phyloP scores from a whole-genome alignment of 2,888 invertebrate genomes.

The Eristalinus sepulchralis region DNA sequence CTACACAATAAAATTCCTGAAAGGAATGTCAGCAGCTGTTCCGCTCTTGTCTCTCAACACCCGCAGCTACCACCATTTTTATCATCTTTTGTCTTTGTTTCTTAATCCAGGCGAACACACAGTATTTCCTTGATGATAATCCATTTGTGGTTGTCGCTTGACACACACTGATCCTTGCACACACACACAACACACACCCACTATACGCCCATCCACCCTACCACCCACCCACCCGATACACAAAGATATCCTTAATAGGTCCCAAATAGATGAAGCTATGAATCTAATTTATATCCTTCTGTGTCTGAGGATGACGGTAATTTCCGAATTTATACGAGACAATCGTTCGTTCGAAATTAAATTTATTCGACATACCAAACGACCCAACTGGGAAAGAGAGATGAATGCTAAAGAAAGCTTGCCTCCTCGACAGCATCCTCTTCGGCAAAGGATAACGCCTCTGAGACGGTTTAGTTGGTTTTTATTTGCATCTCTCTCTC shows the following conservation, averaged over 20 bases:
- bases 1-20: constrained; percentile 24
- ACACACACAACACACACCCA: no score
- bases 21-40: constrained; percentile 63
- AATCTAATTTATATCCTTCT: constrained; percentile 71
- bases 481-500: constrained; percentile 4
- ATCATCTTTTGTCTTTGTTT: constrained; percentile 58
- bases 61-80: constrained; percentile 36
- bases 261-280: constrained; percentile 67
- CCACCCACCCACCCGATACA: not conserved
- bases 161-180: constrained; percentile 52
- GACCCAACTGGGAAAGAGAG: not conserved
- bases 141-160: constrained; percentile 68
- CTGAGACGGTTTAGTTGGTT: constrained; percentile 54
- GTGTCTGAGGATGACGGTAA: constrained; percentile 66
- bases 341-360: constrained; percentile 69
- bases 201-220: not conserved
- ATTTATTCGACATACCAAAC: constrained; percentile 62
- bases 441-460: constrained; percentile 52
- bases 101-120: constrained; percentile 46
- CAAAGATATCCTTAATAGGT: constrained; percentile 54
- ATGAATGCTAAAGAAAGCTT: constrained; percentile 3
- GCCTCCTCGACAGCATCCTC: constrained; percentile 43
- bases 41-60: constrained; percentile 33
- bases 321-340: constrained; percentile 71
- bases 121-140: constrained; percentile 62